Percentiles rank a stretch among this genome's conserved stretches.
These are phyloP conservation scores for Temnothorax rugatulus DNA, from an alignment of 2,888 invertebrate species.

Conservation along the genomic window DNA sequence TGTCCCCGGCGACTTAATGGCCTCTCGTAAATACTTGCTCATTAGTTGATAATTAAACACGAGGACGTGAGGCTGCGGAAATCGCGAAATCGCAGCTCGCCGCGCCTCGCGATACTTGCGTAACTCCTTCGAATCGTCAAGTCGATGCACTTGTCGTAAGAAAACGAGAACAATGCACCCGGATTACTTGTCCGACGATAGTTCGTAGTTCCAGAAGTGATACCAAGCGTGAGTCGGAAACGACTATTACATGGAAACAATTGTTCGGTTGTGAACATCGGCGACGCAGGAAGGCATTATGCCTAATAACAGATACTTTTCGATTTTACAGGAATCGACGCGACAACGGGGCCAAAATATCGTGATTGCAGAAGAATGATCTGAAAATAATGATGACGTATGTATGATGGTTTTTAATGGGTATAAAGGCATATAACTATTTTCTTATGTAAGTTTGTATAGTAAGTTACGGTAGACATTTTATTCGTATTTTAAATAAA, in stretches of 20 bases:
- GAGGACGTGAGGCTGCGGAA: neutral
- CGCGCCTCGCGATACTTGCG: neutral
- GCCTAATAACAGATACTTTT: constrained; percentile 34
- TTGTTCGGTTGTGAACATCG: constrained; percentile 12
- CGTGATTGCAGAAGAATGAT: neutral
- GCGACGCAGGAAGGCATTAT: constrained; percentile 3
- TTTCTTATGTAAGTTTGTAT: neutral
- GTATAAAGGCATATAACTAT: neutral
- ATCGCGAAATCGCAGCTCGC: neutral
- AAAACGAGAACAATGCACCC: constrained; percentile 35
- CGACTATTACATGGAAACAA: constrained; percentile 26
- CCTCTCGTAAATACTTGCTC: constrained; percentile 14
- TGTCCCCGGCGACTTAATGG: neutral
- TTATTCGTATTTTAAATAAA: neutral
- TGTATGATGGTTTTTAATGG: neutral
- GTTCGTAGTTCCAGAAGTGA: constrained; percentile 50
- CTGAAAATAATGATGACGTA: neutral
- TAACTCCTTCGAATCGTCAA: neutral
- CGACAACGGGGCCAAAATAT: neutral
- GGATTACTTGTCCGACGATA: constrained; percentile 1
- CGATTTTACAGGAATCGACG: constrained; percentile 21
- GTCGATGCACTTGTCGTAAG: neutral
- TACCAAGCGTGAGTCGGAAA: constrained; percentile 51
- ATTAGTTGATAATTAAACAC: constrained; percentile 35
- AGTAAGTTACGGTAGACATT: neutral